A percentile compares a stretch with the other conserved stretches of the same genome.
Evolutionary conservation across 2,888 invertebrate genomes (phyloP).

Genomic region (Drosophila merina): DNA sequence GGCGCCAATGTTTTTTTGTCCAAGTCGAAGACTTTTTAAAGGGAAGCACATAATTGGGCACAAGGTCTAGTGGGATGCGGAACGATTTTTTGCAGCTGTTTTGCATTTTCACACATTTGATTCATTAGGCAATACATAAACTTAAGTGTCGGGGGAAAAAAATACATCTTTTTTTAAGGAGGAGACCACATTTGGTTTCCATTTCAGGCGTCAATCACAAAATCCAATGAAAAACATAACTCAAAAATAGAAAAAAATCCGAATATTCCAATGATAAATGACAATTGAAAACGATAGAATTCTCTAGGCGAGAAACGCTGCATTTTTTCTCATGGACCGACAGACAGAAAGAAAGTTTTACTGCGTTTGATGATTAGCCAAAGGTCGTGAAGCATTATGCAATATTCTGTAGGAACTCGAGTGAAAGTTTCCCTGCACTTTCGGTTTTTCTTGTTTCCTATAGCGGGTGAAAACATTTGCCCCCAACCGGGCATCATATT

Average conservation of each 20-base stretch:
- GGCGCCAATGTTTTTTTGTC: conserved; percentile 52
- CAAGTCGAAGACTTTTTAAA: conserved; percentile 21
- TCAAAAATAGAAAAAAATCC: conserved; percentile 38
- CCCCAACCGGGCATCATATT: conserved; percentile 31
- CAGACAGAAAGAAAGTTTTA: conserved; percentile 64
- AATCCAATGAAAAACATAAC: conserved; percentile 69
- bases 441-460: conserved; percentile 54
- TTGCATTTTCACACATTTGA: conserved; percentile 59
- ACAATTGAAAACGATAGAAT: conserved; percentile 48
- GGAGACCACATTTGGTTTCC: conserved; percentile 60
- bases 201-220: conserved; percentile 64
- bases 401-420: conserved; percentile 67
- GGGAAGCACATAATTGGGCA: conserved; percentile 30
- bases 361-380: conserved; percentile 41
- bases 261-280: conserved; percentile 63
- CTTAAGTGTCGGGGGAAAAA: conserved; percentile 15
- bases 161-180: neutral
- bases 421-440: conserved; percentile 69
- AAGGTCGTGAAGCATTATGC: conserved; percentile 56
- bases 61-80: conserved; percentile 26
- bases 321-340: conserved; percentile 28
- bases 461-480: conserved; percentile 63
- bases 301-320: conserved; percentile 47
- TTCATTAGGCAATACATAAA: conserved; percentile 44
- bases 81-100: conserved; percentile 58